phyloP scores from a whole-genome alignment of 2,797 vertebrate species.

The Manis pentadactyla region DNA sequence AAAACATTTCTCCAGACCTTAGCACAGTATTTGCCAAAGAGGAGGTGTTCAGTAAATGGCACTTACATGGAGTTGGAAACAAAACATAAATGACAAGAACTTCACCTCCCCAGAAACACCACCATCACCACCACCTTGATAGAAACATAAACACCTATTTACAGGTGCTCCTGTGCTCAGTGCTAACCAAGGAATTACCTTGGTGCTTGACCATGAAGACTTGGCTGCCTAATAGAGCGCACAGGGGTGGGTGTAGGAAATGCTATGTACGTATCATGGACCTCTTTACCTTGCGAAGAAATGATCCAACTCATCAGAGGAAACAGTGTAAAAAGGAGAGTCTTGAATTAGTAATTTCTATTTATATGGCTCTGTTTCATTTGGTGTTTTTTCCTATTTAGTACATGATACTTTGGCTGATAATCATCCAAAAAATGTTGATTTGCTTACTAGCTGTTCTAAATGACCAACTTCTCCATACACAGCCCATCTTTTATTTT shows the following conservation, averaged over 20 bases:
- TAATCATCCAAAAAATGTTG: constrained; percentile 56
- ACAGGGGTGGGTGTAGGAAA: not conserved
- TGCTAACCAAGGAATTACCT: not conserved
- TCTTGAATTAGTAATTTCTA: constrained; percentile 49
- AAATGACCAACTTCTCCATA: constrained; percentile 53
- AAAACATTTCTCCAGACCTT: not conserved
- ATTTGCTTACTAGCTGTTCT: constrained; percentile 51
- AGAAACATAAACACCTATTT: not conserved
- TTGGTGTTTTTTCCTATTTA: constrained; percentile 32
- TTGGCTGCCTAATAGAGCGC: not conserved
- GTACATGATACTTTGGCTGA: not conserved
- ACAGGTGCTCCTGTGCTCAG: not conserved
- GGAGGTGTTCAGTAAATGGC: not conserved
- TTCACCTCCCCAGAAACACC: not conserved
- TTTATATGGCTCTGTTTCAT: constrained; percentile 34
- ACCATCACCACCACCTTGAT: not conserved
- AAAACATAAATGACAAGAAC: not conserved
- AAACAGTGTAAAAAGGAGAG: not conserved
- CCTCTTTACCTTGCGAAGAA: not conserved
- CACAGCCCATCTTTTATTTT: constrained; percentile 39
- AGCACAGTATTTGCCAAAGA: not conserved
- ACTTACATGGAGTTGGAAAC: not conserved
- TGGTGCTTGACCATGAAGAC: not conserved
- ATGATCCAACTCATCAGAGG: not conserved
- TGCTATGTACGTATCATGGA: not conserved